A percentile compares a stretch with the other conserved stretches of the same genome.
phyloP scores from a whole-genome alignment of 2,888 invertebrate genomes.

The Phania funesta region DNA sequence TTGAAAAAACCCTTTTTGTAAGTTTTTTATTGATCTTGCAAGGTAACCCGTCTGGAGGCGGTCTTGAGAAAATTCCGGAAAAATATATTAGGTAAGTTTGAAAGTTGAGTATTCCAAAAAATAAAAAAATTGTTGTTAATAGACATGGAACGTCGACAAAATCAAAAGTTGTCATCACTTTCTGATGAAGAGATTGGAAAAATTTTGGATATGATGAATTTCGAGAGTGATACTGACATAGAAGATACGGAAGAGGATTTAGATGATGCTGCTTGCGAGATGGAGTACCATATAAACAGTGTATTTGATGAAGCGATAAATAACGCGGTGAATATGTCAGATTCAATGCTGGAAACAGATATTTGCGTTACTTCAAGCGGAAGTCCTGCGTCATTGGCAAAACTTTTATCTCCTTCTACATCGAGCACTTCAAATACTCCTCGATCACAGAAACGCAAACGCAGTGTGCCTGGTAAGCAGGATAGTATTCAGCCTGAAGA shows the following conservation, averaged over 20 bases:
- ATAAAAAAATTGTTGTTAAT: slow-evolving; percentile 30
- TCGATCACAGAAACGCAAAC: slow-evolving; percentile 23
- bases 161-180: slow-evolving; percentile 49
- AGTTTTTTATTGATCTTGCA: neutral
- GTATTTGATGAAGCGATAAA: neutral
- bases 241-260: slow-evolving; percentile 23
- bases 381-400: neutral
- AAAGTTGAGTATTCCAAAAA: neutral
- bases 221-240: slow-evolving; percentile 21
- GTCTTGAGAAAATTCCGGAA: slow-evolving; percentile 13
- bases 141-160: slow-evolving; percentile 43
- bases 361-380: neutral
- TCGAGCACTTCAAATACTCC: neutral
- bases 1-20: neutral
- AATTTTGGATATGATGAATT: slow-evolving; percentile 9
- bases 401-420: neutral
- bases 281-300: neutral
- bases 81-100: slow-evolving; percentile 42
- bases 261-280: slow-evolving; percentile 18
- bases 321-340: neutral
- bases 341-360: neutral
- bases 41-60: slow-evolving; percentile 18
- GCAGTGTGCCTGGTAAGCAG: slow-evolving; percentile 20
- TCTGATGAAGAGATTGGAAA: slow-evolving; percentile 58
- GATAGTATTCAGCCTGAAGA: neutral